Evolutionary conservation across 2,113 vertebrate genomes (phyloP).

Genomic region (Rhea pennata): DNA sequence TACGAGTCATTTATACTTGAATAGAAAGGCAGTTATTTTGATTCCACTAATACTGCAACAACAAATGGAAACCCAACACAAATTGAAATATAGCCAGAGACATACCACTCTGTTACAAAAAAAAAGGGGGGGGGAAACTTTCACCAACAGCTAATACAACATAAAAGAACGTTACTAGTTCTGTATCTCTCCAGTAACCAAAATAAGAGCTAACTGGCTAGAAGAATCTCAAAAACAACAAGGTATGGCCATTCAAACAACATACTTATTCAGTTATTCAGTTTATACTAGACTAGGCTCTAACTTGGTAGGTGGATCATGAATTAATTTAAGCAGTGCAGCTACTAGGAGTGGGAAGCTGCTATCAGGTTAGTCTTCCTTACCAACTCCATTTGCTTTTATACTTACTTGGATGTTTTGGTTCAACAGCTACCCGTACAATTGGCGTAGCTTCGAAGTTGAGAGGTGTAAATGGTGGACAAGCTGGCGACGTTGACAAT

Average conservation of each 20-base stretch:
- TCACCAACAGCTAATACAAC: neutral
- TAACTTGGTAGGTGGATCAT: neutral
- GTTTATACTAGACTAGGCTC: neutral
- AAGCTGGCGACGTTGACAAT: slow-evolving; percentile 85
- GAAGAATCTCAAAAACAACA: neutral
- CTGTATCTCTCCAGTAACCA: neutral
- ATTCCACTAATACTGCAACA: neutral
- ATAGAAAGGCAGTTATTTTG: neutral
- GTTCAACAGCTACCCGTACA: slow-evolving; percentile 93
- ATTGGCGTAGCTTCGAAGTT: slow-evolving; percentile 94
- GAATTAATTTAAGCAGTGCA: neutral
- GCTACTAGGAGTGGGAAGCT: neutral
- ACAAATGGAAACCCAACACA: neutral
- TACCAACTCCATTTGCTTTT: neutral
- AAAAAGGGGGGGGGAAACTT: no score
- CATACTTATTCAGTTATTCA: accelerated
- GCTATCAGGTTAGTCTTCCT: neutral
- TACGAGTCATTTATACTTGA: neutral
- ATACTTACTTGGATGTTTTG: slow-evolving; percentile 93
- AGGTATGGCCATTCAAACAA: neutral
- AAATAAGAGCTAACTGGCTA: neutral
- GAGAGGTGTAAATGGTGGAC: slow-evolving; percentile 91
- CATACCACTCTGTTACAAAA: neutral
- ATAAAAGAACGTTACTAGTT: neutral
- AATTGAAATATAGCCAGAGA: neutral